These are phyloP conservation scores for Erythrolamprus reginae DNA, from an alignment of 2,113 vertebrate genomes.

Conservation along the genomic window DNA sequence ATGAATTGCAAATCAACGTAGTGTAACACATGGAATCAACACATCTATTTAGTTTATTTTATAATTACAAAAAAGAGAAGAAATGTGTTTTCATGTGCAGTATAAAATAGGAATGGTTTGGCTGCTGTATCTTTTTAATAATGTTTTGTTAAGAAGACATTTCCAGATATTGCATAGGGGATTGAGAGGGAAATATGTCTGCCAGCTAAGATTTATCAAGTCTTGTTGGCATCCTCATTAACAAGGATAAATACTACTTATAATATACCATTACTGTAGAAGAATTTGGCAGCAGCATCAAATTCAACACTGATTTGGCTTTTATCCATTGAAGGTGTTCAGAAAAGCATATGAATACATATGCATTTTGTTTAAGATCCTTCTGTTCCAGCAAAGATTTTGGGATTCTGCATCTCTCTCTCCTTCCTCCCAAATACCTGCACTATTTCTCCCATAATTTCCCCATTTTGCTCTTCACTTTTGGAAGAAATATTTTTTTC, in stretches of 20 bases:
- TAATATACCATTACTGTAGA: neutral
- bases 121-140: neutral
- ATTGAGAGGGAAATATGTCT: neutral
- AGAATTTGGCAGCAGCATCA: neutral
- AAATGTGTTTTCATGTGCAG: neutral
- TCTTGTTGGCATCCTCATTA: neutral
- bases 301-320: neutral
- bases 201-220: neutral
- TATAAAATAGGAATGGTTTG: neutral
- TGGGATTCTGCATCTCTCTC: neutral
- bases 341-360: neutral
- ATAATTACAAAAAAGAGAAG: neutral
- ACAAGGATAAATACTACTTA: neutral
- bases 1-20: neutral
- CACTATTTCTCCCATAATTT: neutral
- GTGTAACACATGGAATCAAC: neutral
- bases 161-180: neutral
- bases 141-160: neutral
- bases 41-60: neutral
- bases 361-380: neutral
- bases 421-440: neutral
- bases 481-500: neutral
- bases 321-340: neutral
- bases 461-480: neutral
- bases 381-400: neutral